These are phyloP conservation scores for Scaptomyza caliginosa DNA, from an alignment of 2,888 invertebrate genomes.

Conservation along the genomic window DNA sequence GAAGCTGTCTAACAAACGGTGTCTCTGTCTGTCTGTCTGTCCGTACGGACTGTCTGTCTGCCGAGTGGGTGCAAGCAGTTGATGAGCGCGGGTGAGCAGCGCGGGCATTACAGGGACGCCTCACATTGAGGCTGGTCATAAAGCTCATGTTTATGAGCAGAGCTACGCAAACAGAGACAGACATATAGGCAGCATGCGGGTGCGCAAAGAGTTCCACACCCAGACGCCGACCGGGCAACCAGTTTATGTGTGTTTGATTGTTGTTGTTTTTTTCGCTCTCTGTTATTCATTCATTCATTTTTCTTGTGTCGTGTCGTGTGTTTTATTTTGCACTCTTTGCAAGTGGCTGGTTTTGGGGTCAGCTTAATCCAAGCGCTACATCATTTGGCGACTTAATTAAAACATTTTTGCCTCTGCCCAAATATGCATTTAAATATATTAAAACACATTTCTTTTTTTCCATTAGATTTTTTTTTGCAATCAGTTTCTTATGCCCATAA, in stretches of 20 bases:
- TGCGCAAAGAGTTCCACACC: slow-evolving; percentile 4
- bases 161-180: slow-evolving; percentile 21
- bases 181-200: slow-evolving; percentile 6
- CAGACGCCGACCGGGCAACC: slow-evolving; percentile 44
- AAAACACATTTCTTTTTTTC: slow-evolving; percentile 6
- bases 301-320: slow-evolving; percentile 11
- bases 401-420: slow-evolving; percentile 50
- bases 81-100: slow-evolving; percentile 7
- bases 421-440: slow-evolving; percentile 28
- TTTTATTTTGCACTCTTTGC: slow-evolving; percentile 40
- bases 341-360: slow-evolving; percentile 62
- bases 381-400: slow-evolving; percentile 70
- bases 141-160: slow-evolving; percentile 59
- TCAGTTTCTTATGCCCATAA: background rate
- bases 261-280: slow-evolving; percentile 19
- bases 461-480: background rate
- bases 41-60: no score
- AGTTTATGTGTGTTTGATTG: slow-evolving; percentile 47
- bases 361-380: slow-evolving; percentile 58
- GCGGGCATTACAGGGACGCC: slow-evolving; percentile 38
- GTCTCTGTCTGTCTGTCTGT: slow-evolving; percentile 22
- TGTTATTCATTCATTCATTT: slow-evolving; percentile 41
- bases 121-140: slow-evolving; percentile 72
- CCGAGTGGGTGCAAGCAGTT: slow-evolving; percentile 25
- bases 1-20: slow-evolving; percentile 66